Conservation (phyloP, 1,140 invertebrate species). For the Rhyacophila brunnea region DNA sequence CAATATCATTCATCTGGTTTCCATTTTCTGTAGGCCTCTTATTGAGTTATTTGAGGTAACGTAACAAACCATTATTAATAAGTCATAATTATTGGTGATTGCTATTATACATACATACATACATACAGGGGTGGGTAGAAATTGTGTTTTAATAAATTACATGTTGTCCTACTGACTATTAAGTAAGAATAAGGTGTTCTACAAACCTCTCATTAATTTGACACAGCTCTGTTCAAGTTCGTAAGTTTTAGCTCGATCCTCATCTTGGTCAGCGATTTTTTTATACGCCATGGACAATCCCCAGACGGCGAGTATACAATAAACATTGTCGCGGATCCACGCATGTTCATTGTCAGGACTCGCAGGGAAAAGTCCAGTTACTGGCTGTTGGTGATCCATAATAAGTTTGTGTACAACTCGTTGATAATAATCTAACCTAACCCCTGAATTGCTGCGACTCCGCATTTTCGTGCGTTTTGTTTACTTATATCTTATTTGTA, state of each 20-base stretch:
- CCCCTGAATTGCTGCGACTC: conserved; percentile 91
- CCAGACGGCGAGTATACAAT: conserved; percentile 96
- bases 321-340: conserved; percentile 98
- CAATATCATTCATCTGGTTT: too few relatives aligned
- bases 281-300: conserved; percentile 97
- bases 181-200: too few relatives aligned
- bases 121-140: too few relatives aligned
- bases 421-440: conserved; percentile 93
- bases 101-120: too few relatives aligned
- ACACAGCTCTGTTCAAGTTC: conserved; percentile 93
- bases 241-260: conserved; percentile 96
- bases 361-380: conserved; percentile 89
- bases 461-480: conserved; percentile 63
- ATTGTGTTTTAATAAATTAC: too few relatives aligned
- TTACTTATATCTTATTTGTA: background rate
- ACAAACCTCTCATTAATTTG: conserved; percentile 72
- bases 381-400: conserved; percentile 90
- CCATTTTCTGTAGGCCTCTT: too few relatives aligned
- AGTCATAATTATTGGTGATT: too few relatives aligned
- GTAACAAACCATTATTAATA: too few relatives aligned
- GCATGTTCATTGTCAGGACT: conserved; percentile 88
- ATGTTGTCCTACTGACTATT: too few relatives aligned
- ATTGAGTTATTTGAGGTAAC: too few relatives aligned
- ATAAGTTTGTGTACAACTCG: conserved; percentile 89
- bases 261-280: conserved; percentile 97